Evolutionary conservation across 1,140 invertebrate species (phyloP).

Genomic region (Pantala flavescens): DNA sequence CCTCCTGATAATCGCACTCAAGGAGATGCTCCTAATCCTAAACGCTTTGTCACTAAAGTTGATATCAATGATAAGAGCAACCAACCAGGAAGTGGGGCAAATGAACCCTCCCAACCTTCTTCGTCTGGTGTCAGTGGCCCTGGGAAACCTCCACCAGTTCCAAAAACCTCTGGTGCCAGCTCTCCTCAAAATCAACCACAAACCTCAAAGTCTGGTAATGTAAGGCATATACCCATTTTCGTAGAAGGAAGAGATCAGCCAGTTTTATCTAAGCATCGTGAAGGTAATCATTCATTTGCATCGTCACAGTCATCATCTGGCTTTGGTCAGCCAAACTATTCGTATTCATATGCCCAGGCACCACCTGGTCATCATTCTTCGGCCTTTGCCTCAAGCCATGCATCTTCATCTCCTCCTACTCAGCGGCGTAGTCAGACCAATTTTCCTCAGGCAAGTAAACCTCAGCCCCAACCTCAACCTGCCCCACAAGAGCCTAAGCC

Average conservation of each 20-base stretch:
- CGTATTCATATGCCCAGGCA: conserved; percentile 29
- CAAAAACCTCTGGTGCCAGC: not conserved
- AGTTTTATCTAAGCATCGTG: conserved; percentile 44
- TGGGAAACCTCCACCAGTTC: not conserved
- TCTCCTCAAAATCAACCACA: conserved; percentile 25
- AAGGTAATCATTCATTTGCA: conserved; percentile 19
- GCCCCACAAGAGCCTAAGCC: conserved; percentile 25
- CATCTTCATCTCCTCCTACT: conserved; percentile 21
- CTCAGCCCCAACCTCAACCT: conserved; percentile 25
- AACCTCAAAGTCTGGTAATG: conserved; percentile 32
- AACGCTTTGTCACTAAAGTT: not conserved
- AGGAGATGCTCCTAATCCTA: conserved; percentile 23
- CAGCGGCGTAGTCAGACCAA: not conserved
- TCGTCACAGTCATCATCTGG: conserved; percentile 25
- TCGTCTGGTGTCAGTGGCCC: not conserved
- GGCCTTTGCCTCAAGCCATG: conserved; percentile 12
- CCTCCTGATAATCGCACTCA: conserved; percentile 42
- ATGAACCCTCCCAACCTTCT: not conserved
- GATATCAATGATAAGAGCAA: not conserved
- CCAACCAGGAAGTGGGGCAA: not conserved
- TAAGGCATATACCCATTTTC: conserved; percentile 77
- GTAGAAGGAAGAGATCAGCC: conserved; percentile 71
- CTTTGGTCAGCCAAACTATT: conserved; percentile 24
- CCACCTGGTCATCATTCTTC: conserved; percentile 25
- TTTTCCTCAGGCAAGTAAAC: conserved; percentile 22